Base-by-base conservation (phyloP, 2,113 vertebrate genomes). In the Alligator sinensis region DNA sequence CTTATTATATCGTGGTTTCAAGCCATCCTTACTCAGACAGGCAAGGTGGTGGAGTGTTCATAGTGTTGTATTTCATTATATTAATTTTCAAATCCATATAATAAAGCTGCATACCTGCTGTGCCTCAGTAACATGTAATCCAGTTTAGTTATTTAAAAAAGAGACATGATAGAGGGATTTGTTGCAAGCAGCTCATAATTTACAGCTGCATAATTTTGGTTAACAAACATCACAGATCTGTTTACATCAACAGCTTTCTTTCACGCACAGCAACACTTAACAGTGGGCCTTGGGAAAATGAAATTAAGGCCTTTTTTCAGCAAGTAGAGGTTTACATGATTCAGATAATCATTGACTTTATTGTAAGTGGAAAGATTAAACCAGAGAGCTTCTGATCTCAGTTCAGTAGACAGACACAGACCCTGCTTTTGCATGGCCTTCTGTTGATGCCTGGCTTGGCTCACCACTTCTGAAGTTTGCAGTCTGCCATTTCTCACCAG, bases 241-340 rank as follows among this genome's bases (percentile, higher is more conserved):
- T 66, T 84, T 95, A 87, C 82, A 59, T 70, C 89, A 72, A 90
- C 93, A 94, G 64, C 62, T 92, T 94, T 93, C 96, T 96, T 58
- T 93, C 81, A 92, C 96, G 77, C 82, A 78, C 16, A 30, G 77
- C 80, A 85, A 81, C 91, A 93, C 27, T 47, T 97, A 84, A 77
- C 88, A 96, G 78, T 85, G 47, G 82, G 68, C 82, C 86, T 78
- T 79, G 96, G 88, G 96, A 92, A 89, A 95, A 96, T 94, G 59
- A 96, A 95, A 96, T 93, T 91, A 91, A 38, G 80, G 74, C 66
- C 94, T 92, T 54, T 77, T 89, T 86, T 89, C 3, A 7, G 60
- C 80, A 96, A 92, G 92, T 92, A 91, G 91, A 94, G 78, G 15
- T 84, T 92, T 94, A 88, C 80, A 84, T 87, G 90, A 68, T 92